Percentiles rank a stretch among this genome's conserved stretches.
Conservation (phyloP, 2,797 vertebrate genomes). For the Pteronotus mesoamericanus region DNA sequence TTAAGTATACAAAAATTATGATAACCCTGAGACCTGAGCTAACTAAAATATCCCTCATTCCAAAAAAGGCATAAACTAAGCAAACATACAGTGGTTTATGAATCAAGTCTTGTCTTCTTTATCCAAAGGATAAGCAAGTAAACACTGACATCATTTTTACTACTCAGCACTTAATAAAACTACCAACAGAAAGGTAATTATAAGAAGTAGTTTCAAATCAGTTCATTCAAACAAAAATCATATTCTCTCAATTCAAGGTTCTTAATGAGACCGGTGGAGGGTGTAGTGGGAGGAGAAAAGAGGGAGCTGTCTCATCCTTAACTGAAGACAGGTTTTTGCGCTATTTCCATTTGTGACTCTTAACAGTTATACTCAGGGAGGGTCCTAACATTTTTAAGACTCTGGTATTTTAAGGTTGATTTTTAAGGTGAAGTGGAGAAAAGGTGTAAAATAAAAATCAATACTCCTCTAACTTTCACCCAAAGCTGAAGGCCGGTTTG, state of each 20-base stretch:
- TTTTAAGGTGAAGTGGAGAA: background rate
- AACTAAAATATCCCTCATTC: conserved; percentile 22
- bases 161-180: background rate
- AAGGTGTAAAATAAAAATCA: conserved; percentile 58
- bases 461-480: conserved; percentile 99
- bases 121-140: background rate
- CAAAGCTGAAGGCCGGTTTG: conserved; percentile 97
- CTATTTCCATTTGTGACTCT: conserved; percentile 20
- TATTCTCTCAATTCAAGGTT: conserved; percentile 78
- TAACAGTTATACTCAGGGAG: background rate
- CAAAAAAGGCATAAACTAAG: background rate
- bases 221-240: conserved; percentile 51
- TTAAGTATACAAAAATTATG: conserved; percentile 19
- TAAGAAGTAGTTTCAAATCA: background rate
- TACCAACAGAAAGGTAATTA: background rate
- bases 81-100: conserved; percentile 22
- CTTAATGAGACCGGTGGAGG: conserved; percentile 54
- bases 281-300: conserved; percentile 29
- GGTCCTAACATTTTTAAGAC: background rate
- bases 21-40: background rate
- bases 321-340: conserved; percentile 43
- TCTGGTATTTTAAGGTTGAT: background rate
- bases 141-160: background rate
- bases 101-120: conserved; percentile 15
- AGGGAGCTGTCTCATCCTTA: conserved; percentile 59